Percentiles rank a stretch among this genome's conserved stretches.
These are phyloP conservation scores for Thoracochromis brauschi DNA, from an alignment of 2,113 vertebrate genomes.

Conservation along the genomic window DNA sequence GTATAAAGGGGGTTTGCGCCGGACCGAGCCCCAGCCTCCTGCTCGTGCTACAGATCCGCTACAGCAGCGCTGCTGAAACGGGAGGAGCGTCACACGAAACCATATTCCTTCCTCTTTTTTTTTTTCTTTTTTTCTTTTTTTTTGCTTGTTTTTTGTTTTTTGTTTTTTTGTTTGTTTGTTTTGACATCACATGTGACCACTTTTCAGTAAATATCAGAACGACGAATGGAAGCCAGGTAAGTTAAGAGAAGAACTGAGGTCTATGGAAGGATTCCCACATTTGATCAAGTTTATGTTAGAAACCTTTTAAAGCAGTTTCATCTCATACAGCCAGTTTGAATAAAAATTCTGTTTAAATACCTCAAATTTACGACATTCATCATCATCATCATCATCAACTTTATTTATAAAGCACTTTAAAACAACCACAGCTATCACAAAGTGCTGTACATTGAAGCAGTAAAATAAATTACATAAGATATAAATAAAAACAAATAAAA, in stretches of 20 bases:
- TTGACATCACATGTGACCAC: neutral
- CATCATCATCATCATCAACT: no score
- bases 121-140: neutral
- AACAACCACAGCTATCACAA: no score
- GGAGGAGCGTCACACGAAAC: conserved; percentile 62
- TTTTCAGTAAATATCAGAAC: neutral
- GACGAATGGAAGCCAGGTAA: neutral
- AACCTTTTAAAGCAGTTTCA: neutral
- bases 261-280: neutral
- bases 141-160: neutral
- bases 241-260: neutral
- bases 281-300: neutral
- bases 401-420: no score
- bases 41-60: conserved; percentile 32
- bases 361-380: neutral
- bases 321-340: neutral
- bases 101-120: conserved; percentile 65
- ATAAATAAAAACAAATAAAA: no score
- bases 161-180: neutral
- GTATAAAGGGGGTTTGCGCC: conserved; percentile 6
- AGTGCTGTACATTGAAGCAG: no score
- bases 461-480: no score
- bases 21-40: conserved; percentile 36
- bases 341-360: neutral
- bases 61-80: conserved; percentile 31